phyloP scores from a whole-genome alignment of 2,113 vertebrate species.

The Rhea americana region DNA sequence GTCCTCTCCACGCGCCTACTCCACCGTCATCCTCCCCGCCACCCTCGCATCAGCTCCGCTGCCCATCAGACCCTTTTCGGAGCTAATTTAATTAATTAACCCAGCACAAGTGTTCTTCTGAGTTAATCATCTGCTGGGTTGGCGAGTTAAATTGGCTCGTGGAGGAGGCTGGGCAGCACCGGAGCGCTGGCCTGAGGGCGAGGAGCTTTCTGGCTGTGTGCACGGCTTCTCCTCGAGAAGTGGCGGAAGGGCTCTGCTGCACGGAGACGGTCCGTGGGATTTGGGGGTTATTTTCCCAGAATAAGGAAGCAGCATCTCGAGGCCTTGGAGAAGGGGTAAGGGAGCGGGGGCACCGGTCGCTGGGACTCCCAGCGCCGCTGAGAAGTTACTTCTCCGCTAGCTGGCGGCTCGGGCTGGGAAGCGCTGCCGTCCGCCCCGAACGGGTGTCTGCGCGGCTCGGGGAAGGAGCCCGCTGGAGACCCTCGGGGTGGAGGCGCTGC shows the following conservation, averaged over 20 bases:
- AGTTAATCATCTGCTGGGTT: slow-evolving; percentile 51
- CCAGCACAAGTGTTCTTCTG: slow-evolving; percentile 45
- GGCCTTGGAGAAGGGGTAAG: neutral
- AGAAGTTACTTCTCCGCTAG: neutral
- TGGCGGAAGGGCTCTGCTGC: neutral
- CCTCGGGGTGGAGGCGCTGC: too few relatives aligned
- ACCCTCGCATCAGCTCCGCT: neutral
- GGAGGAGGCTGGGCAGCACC: neutral
- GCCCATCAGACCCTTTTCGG: slow-evolving; percentile 23
- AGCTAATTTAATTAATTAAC: slow-evolving; percentile 62
- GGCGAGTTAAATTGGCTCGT: neutral
- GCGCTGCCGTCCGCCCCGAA: neutral
- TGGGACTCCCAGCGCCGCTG: neutral
- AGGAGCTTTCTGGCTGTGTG: neutral
- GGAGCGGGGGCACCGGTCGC: neutral
- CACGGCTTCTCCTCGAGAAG: neutral
- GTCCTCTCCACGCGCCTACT: slow-evolving; percentile 40
- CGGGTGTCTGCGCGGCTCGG: neutral
- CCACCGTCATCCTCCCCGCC: neutral
- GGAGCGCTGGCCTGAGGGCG: neutral
- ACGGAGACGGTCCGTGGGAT: too few relatives aligned
- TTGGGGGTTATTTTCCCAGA: neutral
- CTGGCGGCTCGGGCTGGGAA: neutral
- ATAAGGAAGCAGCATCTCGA: neutral
- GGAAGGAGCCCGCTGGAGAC: neutral